Percentiles rank a stretch among this genome's conserved stretches.
These are phyloP conservation scores for Hesperophylax magnus DNA, from an alignment of 1,140 invertebrate species.

Conservation along the genomic window DNA sequence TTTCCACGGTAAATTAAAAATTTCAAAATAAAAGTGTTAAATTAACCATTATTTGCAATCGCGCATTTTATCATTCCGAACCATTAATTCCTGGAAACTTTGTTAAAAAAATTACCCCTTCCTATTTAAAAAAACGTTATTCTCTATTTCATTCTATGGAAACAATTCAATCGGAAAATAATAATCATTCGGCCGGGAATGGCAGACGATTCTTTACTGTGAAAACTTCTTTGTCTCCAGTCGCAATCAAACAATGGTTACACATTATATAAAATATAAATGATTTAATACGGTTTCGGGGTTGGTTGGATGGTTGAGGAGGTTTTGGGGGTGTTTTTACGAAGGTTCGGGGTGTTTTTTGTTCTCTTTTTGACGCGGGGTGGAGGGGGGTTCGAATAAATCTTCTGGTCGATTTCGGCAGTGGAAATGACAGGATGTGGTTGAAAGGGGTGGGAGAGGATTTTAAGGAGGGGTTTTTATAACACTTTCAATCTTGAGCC, in stretches of 20 bases:
- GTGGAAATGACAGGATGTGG: conserved; percentile 57
- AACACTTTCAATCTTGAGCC: conserved; percentile 6
- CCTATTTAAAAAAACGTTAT: conserved; percentile 3
- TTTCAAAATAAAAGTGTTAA: not conserved
- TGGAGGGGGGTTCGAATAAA: conserved; percentile 48
- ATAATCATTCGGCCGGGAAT: conserved; percentile 9
- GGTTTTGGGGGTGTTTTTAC: too few relatives aligned
- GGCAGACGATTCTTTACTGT: conserved; percentile 47
- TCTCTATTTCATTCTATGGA: conserved; percentile 10
- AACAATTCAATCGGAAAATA: conserved; percentile 44
- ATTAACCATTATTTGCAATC: not conserved
- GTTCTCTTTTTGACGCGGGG: conserved; percentile 18
- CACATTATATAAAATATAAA: conserved; percentile 57
- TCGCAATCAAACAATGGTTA: conserved; percentile 54
- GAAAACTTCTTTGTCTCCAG: conserved; percentile 54
- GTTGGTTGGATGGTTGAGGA: not conserved
- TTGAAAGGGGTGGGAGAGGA: conserved; percentile 39
- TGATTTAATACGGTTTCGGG: conserved; percentile 54
- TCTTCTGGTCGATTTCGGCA: conserved; percentile 56
- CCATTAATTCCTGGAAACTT: conserved; percentile 13
- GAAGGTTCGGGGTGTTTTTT: conserved; percentile 29
- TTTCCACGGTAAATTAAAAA: not conserved
- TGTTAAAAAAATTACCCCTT: conserved; percentile 30
- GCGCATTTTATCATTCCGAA: not conserved
- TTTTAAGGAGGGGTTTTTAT: conserved; percentile 32